Conservation (phyloP, 2,888 invertebrate species). For the Epinotia demarniana region DNA sequence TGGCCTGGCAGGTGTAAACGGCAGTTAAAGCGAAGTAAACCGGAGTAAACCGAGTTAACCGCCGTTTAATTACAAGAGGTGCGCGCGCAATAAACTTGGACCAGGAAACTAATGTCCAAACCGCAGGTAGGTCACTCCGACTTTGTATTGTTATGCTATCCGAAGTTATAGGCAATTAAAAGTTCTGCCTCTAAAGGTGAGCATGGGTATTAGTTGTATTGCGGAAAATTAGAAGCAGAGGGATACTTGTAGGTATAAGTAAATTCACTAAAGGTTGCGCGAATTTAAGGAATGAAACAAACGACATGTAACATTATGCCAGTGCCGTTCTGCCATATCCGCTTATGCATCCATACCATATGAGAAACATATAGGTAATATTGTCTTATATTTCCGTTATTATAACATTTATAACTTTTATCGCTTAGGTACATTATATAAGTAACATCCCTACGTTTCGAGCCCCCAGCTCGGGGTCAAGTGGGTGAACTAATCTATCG, state of each 20-base stretch:
- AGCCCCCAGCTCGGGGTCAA: neutral
- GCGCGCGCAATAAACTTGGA: conserved; percentile 58
- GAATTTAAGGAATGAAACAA: neutral
- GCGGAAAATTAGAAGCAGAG: conserved; percentile 6
- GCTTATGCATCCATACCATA: neutral
- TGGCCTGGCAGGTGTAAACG: conserved; percentile 66
- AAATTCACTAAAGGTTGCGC: neutral
- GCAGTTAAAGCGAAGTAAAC: conserved; percentile 65
- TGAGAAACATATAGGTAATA: neutral
- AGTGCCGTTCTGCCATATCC: neutral
- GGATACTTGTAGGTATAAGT: neutral
- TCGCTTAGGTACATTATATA: too few relatives aligned
- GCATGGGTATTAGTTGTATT: conserved; percentile 21
- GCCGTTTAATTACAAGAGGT: conserved; percentile 74
- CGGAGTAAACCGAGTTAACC: conserved; percentile 56
- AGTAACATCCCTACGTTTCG: neutral
- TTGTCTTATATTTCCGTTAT: neutral
- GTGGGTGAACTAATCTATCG: neutral
- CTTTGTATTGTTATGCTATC: conserved; percentile 39
- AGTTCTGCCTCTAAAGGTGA: conserved; percentile 36
- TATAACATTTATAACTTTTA: too few relatives aligned
- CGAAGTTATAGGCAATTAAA: conserved; percentile 44
- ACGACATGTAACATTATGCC: neutral
- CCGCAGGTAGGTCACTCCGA: conserved; percentile 73
- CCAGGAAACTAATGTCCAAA: conserved; percentile 77